Conservation (phyloP, 2,797 vertebrate genomes). For the Crypturellus tataupa region DNA sequence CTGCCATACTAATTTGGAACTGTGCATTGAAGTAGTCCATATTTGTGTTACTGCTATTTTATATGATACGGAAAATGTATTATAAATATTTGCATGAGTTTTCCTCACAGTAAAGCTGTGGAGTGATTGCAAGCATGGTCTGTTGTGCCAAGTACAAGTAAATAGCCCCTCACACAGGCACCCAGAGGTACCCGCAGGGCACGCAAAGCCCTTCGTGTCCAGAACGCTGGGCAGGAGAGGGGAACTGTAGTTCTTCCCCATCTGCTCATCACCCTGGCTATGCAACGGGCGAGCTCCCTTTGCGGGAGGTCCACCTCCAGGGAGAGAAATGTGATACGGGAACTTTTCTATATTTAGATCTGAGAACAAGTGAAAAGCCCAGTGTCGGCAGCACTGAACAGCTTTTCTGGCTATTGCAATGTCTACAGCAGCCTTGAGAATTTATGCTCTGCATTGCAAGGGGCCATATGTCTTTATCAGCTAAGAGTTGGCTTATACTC, state of each 20-base stretch:
- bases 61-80: background rate
- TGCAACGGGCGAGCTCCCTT: background rate
- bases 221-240: background rate
- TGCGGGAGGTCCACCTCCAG: slow-evolving; percentile 15
- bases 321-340: slow-evolving; percentile 3
- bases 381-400: background rate
- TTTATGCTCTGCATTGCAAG: background rate
- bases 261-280: background rate
- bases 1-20: background rate
- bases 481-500: background rate
- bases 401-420: background rate
- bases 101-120: background rate
- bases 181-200: accelerated
- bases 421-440: background rate
- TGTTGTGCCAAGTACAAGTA: background rate
- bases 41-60: background rate
- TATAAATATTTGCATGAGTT: background rate
- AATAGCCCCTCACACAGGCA: background rate
- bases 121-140: background rate
- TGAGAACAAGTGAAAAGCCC: slow-evolving; percentile 17
- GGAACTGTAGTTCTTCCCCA: background rate
- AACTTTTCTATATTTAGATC: slow-evolving; percentile 56
- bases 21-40: background rate
- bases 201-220: background rate
- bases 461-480: slow-evolving; percentile 23